phyloP scores from a whole-genome alignment of 2,113 vertebrate genomes.

The Cyrtonyx montezumae region DNA sequence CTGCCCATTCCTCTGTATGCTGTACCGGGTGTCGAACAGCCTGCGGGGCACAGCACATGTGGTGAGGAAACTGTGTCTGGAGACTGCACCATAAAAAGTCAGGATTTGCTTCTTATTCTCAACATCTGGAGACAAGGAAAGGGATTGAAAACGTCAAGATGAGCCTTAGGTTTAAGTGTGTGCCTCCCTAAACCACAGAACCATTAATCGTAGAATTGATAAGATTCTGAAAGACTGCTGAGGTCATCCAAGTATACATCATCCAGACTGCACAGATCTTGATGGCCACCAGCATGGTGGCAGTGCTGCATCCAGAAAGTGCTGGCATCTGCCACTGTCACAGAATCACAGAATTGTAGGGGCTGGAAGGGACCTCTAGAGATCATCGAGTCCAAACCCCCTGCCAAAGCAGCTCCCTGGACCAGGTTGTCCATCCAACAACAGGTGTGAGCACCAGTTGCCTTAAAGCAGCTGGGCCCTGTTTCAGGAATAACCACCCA shows the following conservation, averaged over 20 bases:
- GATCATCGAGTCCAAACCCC: too few species aligned
- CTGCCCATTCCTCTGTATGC: conserved; percentile 89
- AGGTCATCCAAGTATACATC: too few species aligned
- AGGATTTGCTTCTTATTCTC: not conserved
- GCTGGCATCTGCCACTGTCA: not conserved
- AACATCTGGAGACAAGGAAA: not conserved
- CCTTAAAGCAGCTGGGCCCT: not conserved
- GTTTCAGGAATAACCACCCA: not conserved
- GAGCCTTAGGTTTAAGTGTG: not conserved
- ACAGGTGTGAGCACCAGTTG: not conserved
- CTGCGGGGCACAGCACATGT: conserved; percentile 68
- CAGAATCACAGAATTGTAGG: too few species aligned
- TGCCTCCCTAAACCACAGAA: not conserved
- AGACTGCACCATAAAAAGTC: too few species aligned
- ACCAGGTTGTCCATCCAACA: not conserved
- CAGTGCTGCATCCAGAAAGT: not conserved
- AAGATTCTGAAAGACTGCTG: too few species aligned
- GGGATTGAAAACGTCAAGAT: not conserved
- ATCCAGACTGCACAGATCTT: not conserved
- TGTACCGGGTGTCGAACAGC: conserved; percentile 90
- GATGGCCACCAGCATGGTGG: not conserved
- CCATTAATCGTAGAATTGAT: too few species aligned
- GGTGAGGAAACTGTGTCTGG: not conserved
- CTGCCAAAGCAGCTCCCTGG: too few species aligned
- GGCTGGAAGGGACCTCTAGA: too few species aligned